Conservation (phyloP, 92 coral and sea anemone genomes). For the Isaurus tuberculatus region DNA sequence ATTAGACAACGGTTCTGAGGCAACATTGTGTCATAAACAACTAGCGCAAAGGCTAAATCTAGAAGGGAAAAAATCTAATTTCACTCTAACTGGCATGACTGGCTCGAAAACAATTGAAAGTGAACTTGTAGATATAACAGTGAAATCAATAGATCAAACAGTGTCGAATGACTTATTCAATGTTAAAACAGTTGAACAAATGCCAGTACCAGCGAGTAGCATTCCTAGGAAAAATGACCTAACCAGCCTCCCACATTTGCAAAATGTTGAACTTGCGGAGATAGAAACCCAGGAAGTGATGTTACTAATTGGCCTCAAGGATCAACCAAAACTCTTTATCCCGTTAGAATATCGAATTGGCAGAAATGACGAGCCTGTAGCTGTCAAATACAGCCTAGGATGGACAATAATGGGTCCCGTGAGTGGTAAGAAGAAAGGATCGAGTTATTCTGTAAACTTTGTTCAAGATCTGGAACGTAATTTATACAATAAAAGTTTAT, state of each 20-base stretch:
- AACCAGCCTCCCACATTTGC: slow-evolving; percentile 53
- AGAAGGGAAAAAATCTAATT: too few relatives aligned
- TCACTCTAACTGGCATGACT: too few relatives aligned
- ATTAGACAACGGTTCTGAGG: too few relatives aligned
- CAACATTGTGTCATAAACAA: too few relatives aligned
- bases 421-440: slow-evolving; percentile 52
- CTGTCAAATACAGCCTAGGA: slow-evolving; percentile 66
- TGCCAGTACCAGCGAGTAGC: too few relatives aligned
- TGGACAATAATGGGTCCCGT: slow-evolving; percentile 78
- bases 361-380: slow-evolving; percentile 55
- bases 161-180: not conserved
- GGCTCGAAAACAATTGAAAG: too few relatives aligned
- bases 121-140: too few relatives aligned
- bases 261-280: slow-evolving; percentile 34
- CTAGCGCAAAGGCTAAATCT: too few relatives aligned
- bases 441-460: slow-evolving; percentile 54
- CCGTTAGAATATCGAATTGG: slow-evolving; percentile 51
- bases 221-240: slow-evolving; percentile 13
- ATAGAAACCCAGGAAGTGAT: slow-evolving; percentile 43
- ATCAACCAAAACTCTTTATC: slow-evolving; percentile 45
- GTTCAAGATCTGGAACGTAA: not conserved
- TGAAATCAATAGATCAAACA: not conserved
- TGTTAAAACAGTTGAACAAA: too few relatives aligned
- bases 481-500: not conserved
- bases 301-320: slow-evolving; percentile 56